Evolutionary conservation across 2,113 vertebrate genomes (phyloP).

Genomic region (Cololabis saira): DNA sequence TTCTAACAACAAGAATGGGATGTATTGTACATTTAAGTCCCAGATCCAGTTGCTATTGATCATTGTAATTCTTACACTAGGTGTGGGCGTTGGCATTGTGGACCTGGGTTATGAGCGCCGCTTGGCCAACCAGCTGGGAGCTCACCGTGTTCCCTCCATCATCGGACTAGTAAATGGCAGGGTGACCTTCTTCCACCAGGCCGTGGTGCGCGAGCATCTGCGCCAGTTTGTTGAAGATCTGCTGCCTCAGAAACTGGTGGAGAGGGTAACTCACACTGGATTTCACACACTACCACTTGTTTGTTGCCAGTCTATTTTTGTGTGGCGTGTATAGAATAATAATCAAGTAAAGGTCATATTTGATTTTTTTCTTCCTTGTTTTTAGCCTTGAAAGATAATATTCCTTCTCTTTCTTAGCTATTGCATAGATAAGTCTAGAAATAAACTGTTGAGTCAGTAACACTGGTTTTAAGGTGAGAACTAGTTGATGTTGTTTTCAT

Average conservation of each 20-base stretch:
- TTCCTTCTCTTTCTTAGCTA: no score
- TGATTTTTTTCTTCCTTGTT: no score
- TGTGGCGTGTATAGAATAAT: no score
- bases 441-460: no score
- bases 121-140: slow-evolving; percentile 91
- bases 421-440: no score
- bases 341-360: no score
- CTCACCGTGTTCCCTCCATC: slow-evolving; percentile 90
- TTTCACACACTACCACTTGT: no score
- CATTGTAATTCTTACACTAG: slow-evolving; percentile 72
- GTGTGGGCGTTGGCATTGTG: slow-evolving; percentile 93
- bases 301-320: no score
- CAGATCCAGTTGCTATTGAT: not conserved
- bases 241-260: slow-evolving; percentile 88
- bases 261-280: slow-evolving; percentile 82
- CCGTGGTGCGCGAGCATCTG: slow-evolving; percentile 87
- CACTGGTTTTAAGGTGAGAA: no score
- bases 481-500: not conserved
- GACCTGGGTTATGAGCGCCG: slow-evolving; percentile 91
- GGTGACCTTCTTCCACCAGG: slow-evolving; percentile 90
- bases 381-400: no score
- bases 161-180: slow-evolving; percentile 91
- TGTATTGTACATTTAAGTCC: no score
- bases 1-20: no score
- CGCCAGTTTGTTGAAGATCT: slow-evolving; percentile 92